Percentiles rank a stretch among this genome's conserved stretches.
Conservation (phyloP, 2,113 vertebrate species). For the Cottus gobio region DNA sequence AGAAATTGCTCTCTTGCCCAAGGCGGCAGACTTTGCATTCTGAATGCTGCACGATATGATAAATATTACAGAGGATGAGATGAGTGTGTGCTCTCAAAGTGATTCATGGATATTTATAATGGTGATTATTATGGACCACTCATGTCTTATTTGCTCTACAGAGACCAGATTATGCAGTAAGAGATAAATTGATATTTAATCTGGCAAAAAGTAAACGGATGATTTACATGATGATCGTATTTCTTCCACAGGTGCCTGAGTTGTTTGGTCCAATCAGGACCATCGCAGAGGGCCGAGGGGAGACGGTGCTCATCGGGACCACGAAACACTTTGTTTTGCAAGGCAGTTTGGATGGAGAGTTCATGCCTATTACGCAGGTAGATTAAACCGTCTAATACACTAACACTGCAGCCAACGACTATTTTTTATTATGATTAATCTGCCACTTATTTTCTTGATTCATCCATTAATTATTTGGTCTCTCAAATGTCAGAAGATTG, state of each 20-base stretch:
- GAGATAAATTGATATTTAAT: neutral
- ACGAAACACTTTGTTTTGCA: conserved; percentile 95
- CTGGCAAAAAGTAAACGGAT: neutral
- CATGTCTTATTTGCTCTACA: conserved; percentile 7
- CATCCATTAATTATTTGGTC: neutral
- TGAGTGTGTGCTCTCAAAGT: conserved; percentile 31
- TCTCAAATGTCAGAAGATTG: neutral
- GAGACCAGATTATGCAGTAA: conserved; percentile 4
- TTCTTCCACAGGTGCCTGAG: conserved; percentile 89
- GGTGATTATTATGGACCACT: conserved; percentile 2
- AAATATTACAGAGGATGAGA: conserved; percentile 56
- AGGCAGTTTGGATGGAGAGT: conserved; percentile 91
- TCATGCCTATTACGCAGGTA: conserved; percentile 95
- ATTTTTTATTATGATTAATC: neutral
- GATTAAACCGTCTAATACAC: neutral
- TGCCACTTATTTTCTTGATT: neutral
- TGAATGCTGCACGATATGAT: conserved; percentile 29
- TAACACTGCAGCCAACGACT: neutral
- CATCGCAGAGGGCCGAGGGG: conserved; percentile 93
- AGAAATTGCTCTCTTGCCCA: conserved; percentile 28
- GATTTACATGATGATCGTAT: neutral
- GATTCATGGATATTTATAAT: conserved; percentile 40
- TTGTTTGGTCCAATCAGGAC: conserved; percentile 95
- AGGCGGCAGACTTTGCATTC: conserved; percentile 27
- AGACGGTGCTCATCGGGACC: conserved; percentile 93